Evolutionary conservation across 1,140 invertebrate genomes (phyloP), one percentile per base, ranked within the genome.

Genomic region (Sesamia nonagrioides): DNA sequence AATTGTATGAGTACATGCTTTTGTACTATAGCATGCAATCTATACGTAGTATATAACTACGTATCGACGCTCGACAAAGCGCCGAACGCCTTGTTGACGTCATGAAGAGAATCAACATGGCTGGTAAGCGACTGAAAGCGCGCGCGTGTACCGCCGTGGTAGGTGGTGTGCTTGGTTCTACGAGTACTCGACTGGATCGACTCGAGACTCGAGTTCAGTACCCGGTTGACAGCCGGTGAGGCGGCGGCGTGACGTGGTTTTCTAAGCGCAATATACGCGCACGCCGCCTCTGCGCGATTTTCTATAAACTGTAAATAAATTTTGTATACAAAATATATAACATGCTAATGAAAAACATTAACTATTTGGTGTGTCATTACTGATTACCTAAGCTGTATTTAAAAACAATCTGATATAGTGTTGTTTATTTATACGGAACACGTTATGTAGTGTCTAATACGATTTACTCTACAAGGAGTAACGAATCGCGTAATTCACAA

Each of bases 221-320:
- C 90, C 92, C 91, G 92, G 93, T 92, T 93, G 90, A 92, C 90
- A 93, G 91, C 92, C 92, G 92, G 91, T 83, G 92, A 93, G 91
- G 91, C 90, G 93, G 93, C 89, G 88, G 93, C 88, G 91, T 91
- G 84, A 89, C 88, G 86, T 86, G 82, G 78, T 81, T 78, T 52
- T 87, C 54, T 35, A 61, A 87, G 81, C 80, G 81, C 84, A 71
- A 63, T 86, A 81, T 88, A 90, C 88, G 90, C 92, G 88, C 91
- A 88, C 87, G 92, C 93, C 93, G 93, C 92, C 93, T 93, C 90
- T 94, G 87, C 91, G 90, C 89, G 92, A 92, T 90, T 90, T 91
- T 91, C 85, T 90, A 91, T 82, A 54, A 86, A 86, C 88, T 89
- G 88, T 93, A 92, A 93, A 94, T 92, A 92, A 84, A 84, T 91